Conservation (phyloP, 2,888 invertebrate genomes). For the Apeira syringaria region DNA sequence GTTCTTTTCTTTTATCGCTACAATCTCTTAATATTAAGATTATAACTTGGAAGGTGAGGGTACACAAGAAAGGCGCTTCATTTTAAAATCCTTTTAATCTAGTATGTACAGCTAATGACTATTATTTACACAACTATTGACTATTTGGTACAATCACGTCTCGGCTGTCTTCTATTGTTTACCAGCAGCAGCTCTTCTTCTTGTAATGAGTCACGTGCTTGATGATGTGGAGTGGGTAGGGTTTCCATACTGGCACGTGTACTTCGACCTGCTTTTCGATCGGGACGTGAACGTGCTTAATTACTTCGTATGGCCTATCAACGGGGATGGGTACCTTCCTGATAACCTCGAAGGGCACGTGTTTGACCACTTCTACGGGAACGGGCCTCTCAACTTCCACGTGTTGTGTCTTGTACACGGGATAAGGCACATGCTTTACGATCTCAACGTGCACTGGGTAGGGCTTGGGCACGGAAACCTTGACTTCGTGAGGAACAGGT, state of each 20-base stretch:
- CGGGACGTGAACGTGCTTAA: slow-evolving; percentile 71
- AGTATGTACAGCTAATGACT: slow-evolving; percentile 73
- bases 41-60: background rate
- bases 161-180: slow-evolving; percentile 40
- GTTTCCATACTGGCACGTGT: slow-evolving; percentile 74
- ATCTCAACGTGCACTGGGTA: slow-evolving; percentile 75
- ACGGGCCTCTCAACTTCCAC: slow-evolving; percentile 72
- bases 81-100: slow-evolving; percentile 29
- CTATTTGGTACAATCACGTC: slow-evolving; percentile 76
- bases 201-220: slow-evolving; percentile 78
- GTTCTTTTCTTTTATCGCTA: background rate
- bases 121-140: slow-evolving; percentile 77
- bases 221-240: slow-evolving; percentile 75
- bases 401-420: slow-evolving; percentile 72
- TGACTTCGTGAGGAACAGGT: slow-evolving; percentile 70
- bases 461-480: slow-evolving; percentile 73
- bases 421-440: slow-evolving; percentile 72
- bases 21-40: background rate
- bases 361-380: slow-evolving; percentile 65
- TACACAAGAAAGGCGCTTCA: slow-evolving; percentile 10
- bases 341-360: slow-evolving; percentile 72
- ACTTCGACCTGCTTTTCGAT: slow-evolving; percentile 73
- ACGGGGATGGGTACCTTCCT: slow-evolving; percentile 68
- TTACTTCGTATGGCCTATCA: slow-evolving; percentile 73
- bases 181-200: slow-evolving; percentile 77